Base-by-base conservation (phyloP, 2,888 invertebrate genomes). In the Agapostemon virescens region DNA sequence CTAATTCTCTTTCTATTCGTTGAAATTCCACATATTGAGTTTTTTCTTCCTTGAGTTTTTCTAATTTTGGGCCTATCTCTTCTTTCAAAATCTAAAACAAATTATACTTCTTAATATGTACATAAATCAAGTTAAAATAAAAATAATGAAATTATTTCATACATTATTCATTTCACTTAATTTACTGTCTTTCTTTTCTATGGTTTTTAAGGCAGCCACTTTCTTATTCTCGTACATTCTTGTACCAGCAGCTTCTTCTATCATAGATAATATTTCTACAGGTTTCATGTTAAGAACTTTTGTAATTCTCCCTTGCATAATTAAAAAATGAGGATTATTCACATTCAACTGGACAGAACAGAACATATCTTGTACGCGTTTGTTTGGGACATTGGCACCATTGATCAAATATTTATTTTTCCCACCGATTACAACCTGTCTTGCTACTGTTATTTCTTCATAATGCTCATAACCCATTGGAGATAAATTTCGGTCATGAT, bases 201-300 rank as follows among this genome's bases (percentile, higher is more conserved):
- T 97, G 0, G 96, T 96, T 90, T 96, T 97, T 84, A 97, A 95
- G 0, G 98, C 97, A 5, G 95, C 95, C 89, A 97, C 96, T 86
- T 97, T 97, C 92, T 99, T 99, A 0, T 95, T 95, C 93, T 99
- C 99, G 92, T 99, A 99, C 96, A 98, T 96, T 88, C 97, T 96
- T 0, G 99, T 99, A 1, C 99, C 99, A 0, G 99, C 98, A 11
- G 99, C 99, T 94, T 99, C 99, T 93, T 99, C 99, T 75, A 99
- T 96, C 98, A 99, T 98, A 0, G 97, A 97, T 73, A 98, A 93
- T 89, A 98, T 97, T 96, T 99, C 99, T 64, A 96, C 95, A 0
- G 99, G 98, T 91, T 99, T 99, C 99, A 99, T 99, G 92, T 98
- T 99, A 38, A 99, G 94, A 2, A 99, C 99, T 94, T 99, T 99